A percentile compares a stretch with the other conserved stretches of the same genome.
Conservation (phyloP, 2,797 vertebrate genomes). For the Coendou prehensilis region DNA sequence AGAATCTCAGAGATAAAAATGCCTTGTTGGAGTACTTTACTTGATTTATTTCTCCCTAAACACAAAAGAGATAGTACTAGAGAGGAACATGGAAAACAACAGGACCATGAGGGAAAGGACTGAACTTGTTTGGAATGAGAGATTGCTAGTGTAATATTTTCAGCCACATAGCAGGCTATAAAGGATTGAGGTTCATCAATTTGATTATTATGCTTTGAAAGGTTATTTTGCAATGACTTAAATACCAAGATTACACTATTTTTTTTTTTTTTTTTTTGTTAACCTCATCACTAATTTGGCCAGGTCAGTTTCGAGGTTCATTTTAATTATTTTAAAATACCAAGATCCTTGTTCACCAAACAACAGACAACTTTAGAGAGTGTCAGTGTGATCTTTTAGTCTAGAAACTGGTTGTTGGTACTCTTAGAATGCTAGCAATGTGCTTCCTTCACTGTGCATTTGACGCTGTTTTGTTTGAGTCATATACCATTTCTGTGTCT, state of each 20-base stretch:
- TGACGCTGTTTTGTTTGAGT: neutral
- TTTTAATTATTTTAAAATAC: slow-evolving; percentile 53
- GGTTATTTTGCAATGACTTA: slow-evolving; percentile 21
- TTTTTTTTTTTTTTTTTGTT: neutral
- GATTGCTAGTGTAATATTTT: slow-evolving; percentile 21
- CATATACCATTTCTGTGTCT: neutral
- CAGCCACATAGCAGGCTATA: neutral
- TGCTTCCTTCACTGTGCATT: neutral
- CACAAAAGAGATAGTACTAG: neutral
- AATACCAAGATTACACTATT: neutral
- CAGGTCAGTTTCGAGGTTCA: neutral
- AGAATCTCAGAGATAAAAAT: neutral
- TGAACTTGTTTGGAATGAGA: slow-evolving; percentile 40
- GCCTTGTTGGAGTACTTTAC: neutral
- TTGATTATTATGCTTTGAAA: slow-evolving; percentile 29
- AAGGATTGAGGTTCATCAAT: neutral
- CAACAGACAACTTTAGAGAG: neutral
- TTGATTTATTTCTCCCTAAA: slow-evolving; percentile 34
- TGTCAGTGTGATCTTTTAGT: neutral
- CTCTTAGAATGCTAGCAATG: neutral
- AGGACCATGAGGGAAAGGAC: neutral
- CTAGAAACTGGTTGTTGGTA: neutral
- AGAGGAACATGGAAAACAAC: neutral
- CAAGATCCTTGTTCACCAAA: neutral
- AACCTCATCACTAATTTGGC: neutral